Base-by-base conservation (phyloP, 2,888 invertebrate genomes). In the Coecobrya sp. region DNA sequence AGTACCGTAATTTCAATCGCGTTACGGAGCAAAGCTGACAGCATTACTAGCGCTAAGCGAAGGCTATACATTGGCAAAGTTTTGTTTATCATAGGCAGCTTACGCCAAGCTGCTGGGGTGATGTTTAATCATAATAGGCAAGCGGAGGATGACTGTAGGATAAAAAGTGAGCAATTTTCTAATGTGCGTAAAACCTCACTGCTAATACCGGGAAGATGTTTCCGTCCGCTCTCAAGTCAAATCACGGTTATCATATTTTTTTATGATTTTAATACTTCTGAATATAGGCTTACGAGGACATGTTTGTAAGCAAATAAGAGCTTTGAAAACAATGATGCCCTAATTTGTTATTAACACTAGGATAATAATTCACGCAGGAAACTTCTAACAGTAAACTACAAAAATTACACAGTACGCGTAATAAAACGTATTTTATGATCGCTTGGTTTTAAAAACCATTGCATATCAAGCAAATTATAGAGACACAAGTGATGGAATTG, bases 1-100 rank as follows among this genome's bases (percentile, higher is more conserved):
- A 89, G 70, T 92, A 89, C 92, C 86, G 92, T 92, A 84, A 87
- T 22, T 55, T 45, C 62, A 91, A 86, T 52, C 49, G 16, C n/a
- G 16, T n/a, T 16, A 13, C 49, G 16, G 11, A 49, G n/a, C n/a
- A 55, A 16, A 36, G 36, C 36, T 36, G 36, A 36, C 36, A 36
- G 36, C 36, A n/a, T 36, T 36, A 7, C 36, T 36, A 36, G 36
- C 36, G 36, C 7, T 36, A 36, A 36, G 36, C 36, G 36, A 36
- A 36, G 36, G 7, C 36, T 36, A 36, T n/a, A n/a, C n/a, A n/a
- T n/a, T n/a, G n/a, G 49, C 49, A 7, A 10, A 49, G 10, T 13
- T n/a, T n/a, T 49, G 49, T 49, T 49, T 49, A 49, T 36, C 7
- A 36, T 36, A 36, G 36, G 7, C 36, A 36, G 36, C 36, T 36